These are phyloP conservation scores for Leptodirus hochenwartii DNA, from an alignment of 2,888 invertebrate species.

Conservation along the genomic window DNA sequence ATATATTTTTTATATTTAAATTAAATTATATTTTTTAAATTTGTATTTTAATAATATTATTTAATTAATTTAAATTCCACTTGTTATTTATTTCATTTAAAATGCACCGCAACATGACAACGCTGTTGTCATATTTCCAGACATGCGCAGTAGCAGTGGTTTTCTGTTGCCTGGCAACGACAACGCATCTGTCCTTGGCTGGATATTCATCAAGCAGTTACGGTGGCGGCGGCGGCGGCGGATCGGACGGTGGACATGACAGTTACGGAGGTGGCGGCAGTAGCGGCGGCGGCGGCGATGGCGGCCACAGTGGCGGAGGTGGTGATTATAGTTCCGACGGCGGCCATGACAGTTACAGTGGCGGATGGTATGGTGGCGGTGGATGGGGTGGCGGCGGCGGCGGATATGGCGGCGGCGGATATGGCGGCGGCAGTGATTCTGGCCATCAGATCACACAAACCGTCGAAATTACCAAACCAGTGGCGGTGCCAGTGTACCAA, in stretches of 20 bases:
- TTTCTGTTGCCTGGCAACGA: too few relatives aligned
- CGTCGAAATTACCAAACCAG: background rate
- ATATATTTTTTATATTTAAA: too few relatives aligned
- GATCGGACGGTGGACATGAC: conserved; percentile 9
- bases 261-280: conserved; percentile 10
- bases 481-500: conserved; percentile 25
- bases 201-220: conserved; percentile 18
- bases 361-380: conserved; percentile 16
- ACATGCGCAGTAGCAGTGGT: conserved; percentile 21
- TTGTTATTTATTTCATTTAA: too few relatives aligned
- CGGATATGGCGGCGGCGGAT: conserved; percentile 14
- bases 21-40: too few relatives aligned
- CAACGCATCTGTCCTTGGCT: conserved; percentile 22
- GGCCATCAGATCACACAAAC: conserved; percentile 7
- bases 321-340: conserved; percentile 12
- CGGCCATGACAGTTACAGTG: conserved; percentile 9
- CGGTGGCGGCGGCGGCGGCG: conserved; percentile 13
- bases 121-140: conserved; percentile 16
- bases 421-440: conserved; percentile 14
- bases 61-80: too few relatives aligned
- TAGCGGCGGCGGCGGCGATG: conserved; percentile 8
- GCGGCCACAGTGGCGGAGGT: conserved; percentile 12
- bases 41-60: too few relatives aligned
- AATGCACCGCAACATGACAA: too few relatives aligned
- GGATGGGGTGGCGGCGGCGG: conserved; percentile 16